Conservation (phyloP, 1,140 invertebrate species). For the Calycopis cecrops region DNA sequence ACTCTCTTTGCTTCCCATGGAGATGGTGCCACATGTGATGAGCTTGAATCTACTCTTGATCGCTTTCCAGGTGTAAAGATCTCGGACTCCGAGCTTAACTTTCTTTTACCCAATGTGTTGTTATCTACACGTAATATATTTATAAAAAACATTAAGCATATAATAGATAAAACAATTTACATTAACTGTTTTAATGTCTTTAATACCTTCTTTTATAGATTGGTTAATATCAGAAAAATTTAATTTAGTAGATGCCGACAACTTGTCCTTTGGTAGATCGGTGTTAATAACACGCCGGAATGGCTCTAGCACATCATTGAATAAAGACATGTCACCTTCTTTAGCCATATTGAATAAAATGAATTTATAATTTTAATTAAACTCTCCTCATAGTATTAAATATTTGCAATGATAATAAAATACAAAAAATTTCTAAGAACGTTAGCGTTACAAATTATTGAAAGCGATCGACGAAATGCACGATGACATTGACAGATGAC, state of each 20-base stretch:
- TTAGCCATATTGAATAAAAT: slow-evolving; percentile 50
- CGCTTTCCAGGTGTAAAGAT: slow-evolving; percentile 50
- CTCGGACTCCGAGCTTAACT: slow-evolving; percentile 41
- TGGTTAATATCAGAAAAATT: slow-evolving; percentile 68
- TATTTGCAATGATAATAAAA: slow-evolving; percentile 1
- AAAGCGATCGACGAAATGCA: too few species aligned
- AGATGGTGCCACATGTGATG: slow-evolving; percentile 54
- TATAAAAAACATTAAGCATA: slow-evolving; percentile 8
- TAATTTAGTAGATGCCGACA: slow-evolving; percentile 56
- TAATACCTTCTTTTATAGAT: slow-evolving; percentile 60
- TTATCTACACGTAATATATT: slow-evolving; percentile 43
- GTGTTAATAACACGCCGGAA: slow-evolving; percentile 67
- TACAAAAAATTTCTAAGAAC: background rate
- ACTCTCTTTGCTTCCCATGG: slow-evolving; percentile 78
- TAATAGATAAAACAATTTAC: background rate
- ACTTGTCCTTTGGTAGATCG: slow-evolving; percentile 60
- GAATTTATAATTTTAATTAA: slow-evolving; percentile 9
- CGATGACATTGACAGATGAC: too few species aligned
- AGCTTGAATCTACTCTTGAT: slow-evolving; percentile 37
- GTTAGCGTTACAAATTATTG: too few species aligned
- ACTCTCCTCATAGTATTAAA: slow-evolving; percentile 21
- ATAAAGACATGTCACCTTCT: slow-evolving; percentile 67
- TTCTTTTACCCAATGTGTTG: slow-evolving; percentile 52
- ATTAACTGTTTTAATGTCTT: slow-evolving; percentile 5
- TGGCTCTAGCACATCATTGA: slow-evolving; percentile 65